Conservation (phyloP, 2,888 invertebrate genomes). For the Hypomecis punctinalis region DNA sequence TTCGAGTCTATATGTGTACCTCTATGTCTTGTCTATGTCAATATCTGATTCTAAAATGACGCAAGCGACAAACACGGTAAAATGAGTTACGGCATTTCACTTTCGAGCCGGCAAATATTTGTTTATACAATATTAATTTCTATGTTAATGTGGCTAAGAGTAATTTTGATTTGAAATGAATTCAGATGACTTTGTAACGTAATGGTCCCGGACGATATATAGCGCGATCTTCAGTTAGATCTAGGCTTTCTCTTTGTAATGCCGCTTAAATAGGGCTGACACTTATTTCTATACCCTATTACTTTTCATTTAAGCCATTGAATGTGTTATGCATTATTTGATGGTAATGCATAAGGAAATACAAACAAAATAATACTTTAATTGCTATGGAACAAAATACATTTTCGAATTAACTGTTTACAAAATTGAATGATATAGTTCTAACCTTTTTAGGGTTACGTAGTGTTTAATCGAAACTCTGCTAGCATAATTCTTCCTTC, state of each 20-base stretch:
- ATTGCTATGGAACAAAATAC: no score
- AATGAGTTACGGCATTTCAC: constrained; percentile 13
- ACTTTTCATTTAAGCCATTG: background rate
- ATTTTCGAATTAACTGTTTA: no score
- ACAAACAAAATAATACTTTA: no score
- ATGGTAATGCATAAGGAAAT: no score
- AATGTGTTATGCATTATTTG: no score
- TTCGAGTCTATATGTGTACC: no score
- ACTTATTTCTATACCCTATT: constrained; percentile 22
- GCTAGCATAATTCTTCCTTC: no score
- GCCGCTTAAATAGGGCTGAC: constrained; percentile 47
- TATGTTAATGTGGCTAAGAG: background rate
- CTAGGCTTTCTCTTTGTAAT: constrained; percentile 48
- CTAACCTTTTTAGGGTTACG: no score
- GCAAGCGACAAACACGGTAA: background rate
- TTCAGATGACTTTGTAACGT: constrained; percentile 37
- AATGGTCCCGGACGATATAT: constrained; percentile 42
- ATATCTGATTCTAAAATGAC: constrained; percentile 2
- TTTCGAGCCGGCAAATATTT: constrained; percentile 30
- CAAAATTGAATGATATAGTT: no score
- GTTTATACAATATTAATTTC: constrained; percentile 18
- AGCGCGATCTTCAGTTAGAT: constrained; percentile 47
- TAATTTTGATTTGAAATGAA: background rate
- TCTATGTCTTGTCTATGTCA: background rate
- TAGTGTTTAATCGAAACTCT: no score